A percentile compares a stretch with the other conserved stretches of the same genome.
Evolutionary conservation across 2,113 vertebrate species (phyloP).

Genomic region (Brachyhypopomus gauderio): DNA sequence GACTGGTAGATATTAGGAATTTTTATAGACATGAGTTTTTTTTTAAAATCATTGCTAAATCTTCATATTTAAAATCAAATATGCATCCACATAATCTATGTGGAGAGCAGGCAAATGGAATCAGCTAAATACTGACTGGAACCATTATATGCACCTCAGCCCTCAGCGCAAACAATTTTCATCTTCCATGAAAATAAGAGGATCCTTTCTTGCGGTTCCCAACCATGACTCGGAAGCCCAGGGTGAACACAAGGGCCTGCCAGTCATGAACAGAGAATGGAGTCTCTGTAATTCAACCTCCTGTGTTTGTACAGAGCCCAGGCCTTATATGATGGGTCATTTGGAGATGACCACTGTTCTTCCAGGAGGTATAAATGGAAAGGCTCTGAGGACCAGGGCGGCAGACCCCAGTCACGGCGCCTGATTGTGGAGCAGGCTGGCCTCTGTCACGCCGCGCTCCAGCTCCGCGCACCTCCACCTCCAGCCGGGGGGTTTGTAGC

Average conservation of each 20-base stretch:
- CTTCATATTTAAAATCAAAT: background rate
- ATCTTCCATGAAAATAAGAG: slow-evolving; percentile 29
- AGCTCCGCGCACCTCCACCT: slow-evolving; percentile 47
- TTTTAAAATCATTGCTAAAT: background rate
- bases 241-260: slow-evolving; percentile 10
- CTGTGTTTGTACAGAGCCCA: slow-evolving; percentile 51
- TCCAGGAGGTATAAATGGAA: slow-evolving; percentile 28
- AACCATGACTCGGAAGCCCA: slow-evolving; percentile 34
- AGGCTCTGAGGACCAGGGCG: slow-evolving; percentile 15
- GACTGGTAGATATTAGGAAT: too few species aligned
- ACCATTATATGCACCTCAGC: background rate
- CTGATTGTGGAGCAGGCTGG: slow-evolving; percentile 20
- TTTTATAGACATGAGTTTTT: too few species aligned
- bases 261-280: slow-evolving; percentile 32
- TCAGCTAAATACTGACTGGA: background rate
- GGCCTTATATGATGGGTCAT: slow-evolving; percentile 42
- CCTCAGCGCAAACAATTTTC: background rate
- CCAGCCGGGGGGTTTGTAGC: slow-evolving; percentile 23
- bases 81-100: background rate
- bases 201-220: background rate
- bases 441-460: slow-evolving; percentile 45
- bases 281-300: slow-evolving; percentile 64
- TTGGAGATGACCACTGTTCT: slow-evolving; percentile 38
- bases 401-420: slow-evolving; percentile 13
- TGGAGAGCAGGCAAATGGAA: background rate